A percentile compares a stretch with the other conserved stretches of the same genome.
Evolutionary conservation across 2,888 invertebrate genomes (phyloP).

Genomic region (Synanthedon formicaeformis): DNA sequence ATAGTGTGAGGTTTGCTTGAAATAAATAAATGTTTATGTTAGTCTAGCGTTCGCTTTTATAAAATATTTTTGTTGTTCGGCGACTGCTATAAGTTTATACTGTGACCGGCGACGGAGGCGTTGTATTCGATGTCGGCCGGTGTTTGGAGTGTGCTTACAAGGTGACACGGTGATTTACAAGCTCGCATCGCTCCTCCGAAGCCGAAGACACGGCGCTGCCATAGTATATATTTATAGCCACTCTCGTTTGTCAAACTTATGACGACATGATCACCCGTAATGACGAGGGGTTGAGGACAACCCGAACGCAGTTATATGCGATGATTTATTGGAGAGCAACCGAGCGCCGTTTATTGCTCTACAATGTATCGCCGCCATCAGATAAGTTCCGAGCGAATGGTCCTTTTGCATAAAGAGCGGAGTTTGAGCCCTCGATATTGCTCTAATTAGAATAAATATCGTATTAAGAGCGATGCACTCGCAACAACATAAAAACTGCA

Average conservation of each 20-base stretch:
- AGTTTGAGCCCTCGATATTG: constrained; percentile 3
- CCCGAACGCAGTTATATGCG: too few species aligned
- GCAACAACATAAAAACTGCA: constrained; percentile 5
- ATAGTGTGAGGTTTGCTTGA: too few species aligned
- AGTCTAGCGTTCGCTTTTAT: too few species aligned
- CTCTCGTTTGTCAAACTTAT: background rate
- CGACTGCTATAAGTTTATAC: too few species aligned
- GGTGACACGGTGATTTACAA: constrained; percentile 6
- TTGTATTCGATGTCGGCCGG: too few species aligned
- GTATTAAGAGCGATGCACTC: constrained; percentile 1
- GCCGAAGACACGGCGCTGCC: background rate
- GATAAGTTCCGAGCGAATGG: constrained; percentile 4
- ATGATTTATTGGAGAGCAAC: too few species aligned
- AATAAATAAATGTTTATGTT: too few species aligned
- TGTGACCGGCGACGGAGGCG: too few species aligned
- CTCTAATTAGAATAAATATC: constrained; percentile 4
- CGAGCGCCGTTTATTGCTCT: background rate
- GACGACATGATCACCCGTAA: background rate
- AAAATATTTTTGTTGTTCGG: too few species aligned
- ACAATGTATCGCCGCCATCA: constrained; percentile 5
- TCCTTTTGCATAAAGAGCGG: constrained; percentile 6
- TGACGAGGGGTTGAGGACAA: too few species aligned
- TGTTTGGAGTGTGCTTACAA: background rate
- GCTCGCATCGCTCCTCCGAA: background rate
- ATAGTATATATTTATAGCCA: background rate